Evolutionary conservation across 1,140 invertebrate genomes (phyloP).

Genomic region (Calosoma granatense): DNA sequence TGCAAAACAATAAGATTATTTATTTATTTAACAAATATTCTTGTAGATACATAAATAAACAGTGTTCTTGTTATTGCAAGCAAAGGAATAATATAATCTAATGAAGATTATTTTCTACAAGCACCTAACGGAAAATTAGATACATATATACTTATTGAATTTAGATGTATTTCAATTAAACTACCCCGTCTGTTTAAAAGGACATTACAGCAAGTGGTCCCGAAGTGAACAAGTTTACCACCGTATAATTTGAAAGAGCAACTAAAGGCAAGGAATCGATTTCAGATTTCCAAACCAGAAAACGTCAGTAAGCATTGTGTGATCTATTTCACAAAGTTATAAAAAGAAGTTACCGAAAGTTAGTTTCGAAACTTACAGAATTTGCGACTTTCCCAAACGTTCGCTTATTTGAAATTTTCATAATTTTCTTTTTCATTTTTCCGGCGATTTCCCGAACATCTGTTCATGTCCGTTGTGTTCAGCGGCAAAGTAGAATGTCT

Average conservation of each 20-base stretch:
- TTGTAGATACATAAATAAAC: too few relatives aligned
- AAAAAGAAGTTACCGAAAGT: not conserved
- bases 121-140: too few relatives aligned
- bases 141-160: too few relatives aligned
- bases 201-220: not conserved
- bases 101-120: too few relatives aligned
- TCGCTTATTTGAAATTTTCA: not conserved
- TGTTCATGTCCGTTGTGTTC: too few relatives aligned
- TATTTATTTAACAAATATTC: too few relatives aligned
- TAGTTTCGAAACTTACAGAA: not conserved
- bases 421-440: not conserved
- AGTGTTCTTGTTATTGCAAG: too few relatives aligned
- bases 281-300: not conserved
- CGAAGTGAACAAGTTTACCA: not conserved
- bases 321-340: not conserved
- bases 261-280: not conserved
- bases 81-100: too few relatives aligned
- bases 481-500: too few relatives aligned
- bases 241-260: not conserved
- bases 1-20: too few relatives aligned
- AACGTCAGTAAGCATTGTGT: not conserved
- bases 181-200: not conserved
- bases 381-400: not conserved
- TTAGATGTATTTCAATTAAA: not conserved
- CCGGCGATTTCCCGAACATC: not conserved